Conservation (phyloP, 2,113 vertebrate species). For the Lichenostomus cassidix region DNA sequence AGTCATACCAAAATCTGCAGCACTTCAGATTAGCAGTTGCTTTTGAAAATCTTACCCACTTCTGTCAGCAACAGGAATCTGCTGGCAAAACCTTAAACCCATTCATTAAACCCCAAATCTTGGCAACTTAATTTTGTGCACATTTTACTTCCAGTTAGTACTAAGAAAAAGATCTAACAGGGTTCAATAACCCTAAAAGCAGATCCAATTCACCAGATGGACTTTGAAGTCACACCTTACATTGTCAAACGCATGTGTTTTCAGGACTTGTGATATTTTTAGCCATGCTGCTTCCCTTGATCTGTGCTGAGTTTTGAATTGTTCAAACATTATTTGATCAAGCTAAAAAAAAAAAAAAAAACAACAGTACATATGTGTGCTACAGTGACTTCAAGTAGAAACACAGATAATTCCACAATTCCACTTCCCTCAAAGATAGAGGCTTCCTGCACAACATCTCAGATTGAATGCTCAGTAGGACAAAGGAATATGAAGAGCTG, state of each 20-base stretch:
- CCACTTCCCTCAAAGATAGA: neutral
- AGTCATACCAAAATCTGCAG: neutral
- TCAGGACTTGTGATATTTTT: conserved; percentile 5
- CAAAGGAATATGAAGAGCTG: accelerated
- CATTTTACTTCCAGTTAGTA: neutral
- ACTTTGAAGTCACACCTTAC: conserved; percentile 25
- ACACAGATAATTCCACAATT: neutral
- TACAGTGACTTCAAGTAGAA: neutral
- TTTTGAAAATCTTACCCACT: neutral
- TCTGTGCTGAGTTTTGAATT: neutral
- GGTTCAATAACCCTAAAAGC: neutral
- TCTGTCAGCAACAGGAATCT: neutral
- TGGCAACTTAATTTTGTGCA: neutral
- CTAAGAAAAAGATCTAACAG: neutral
- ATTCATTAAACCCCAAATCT: neutral
- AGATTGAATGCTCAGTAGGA: neutral
- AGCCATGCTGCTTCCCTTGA: neutral
- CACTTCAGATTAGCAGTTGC: neutral
- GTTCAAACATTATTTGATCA: neutral
- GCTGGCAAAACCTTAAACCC: neutral
- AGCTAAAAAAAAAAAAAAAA: neutral
- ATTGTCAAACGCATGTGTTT: neutral
- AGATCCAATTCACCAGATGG: neutral
- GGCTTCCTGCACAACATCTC: neutral
- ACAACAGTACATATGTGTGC: neutral